Evolutionary conservation across 2,888 invertebrate species (phyloP), one percentile per base, ranked within the genome.

Genomic region (Rhabditophanes sp.): DNA sequence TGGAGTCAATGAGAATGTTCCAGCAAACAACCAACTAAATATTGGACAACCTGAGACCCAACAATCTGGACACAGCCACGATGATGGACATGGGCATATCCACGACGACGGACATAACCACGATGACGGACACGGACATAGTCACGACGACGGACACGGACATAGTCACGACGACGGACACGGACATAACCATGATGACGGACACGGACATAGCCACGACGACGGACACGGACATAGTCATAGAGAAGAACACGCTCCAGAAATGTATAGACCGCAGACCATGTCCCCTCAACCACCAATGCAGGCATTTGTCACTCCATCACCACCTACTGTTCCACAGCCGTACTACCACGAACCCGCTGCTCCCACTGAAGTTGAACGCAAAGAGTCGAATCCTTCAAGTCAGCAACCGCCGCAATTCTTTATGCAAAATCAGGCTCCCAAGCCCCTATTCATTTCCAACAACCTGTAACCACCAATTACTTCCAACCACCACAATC

Each of bases 111-210:
- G 36, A 14, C 42, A 42, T 30, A 25, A 23, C 17, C 42, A 42
- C 15, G 42, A 42, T 19, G 35, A 34, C 16, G 41, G 23, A 9
- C 9, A 22, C n/a, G n/a, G n/a, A n/a, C n/a, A n/a, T 33, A 30
- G 37, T 16, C 44, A 45, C 25, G 42, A 47, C 7, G 27, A 29
- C n/a, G 32, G 20, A 8, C 38, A 37, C 18, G 42, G 41, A 6
- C 43, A 43, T 23, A 30, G 28, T 8, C 46, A 41, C 27, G 34
- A n/a, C n/a, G n/a, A n/a, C n/a, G n/a, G n/a, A n/a, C n/a, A n/a
- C n/a, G n/a, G n/a, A n/a, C n/a, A n/a, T n/a, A n/a, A n/a, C n/a
- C n/a, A n/a, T n/a, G n/a, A 42, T n/a, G 41, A 34, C 14, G 39
- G 37, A 3, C 42, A 47, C 23, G 42, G 42, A 7, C 40, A 36